Base-by-base conservation (phyloP, 2,888 invertebrate species). In the Temnothorax unifasciatus region DNA sequence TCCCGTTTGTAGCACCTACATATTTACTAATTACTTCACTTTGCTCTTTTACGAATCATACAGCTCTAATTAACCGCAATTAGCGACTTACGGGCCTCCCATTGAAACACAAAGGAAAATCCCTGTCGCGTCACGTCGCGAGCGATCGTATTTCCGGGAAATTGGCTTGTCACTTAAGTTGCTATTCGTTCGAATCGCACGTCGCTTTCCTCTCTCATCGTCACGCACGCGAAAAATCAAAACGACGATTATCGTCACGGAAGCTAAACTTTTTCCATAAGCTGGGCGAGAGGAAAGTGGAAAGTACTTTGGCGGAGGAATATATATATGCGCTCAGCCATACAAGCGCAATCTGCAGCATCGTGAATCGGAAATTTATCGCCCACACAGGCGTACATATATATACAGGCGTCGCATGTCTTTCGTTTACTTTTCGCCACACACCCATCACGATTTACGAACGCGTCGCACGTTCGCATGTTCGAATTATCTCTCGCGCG, bases 331-430 rank as follows among this genome's bases (percentile, higher is more conserved):
- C 44, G 41, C 74, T 52, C 38, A 25, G 21, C n/a, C 25, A 4
- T 77, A 54, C 66, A 54, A 66, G 66, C 68, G 64, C 54, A 57
- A 29, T 77, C 68, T 44, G 57, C 77, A 41, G 68, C n/a, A 66
- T 77, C 76, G 68, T 77, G 54, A 77, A 77, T 77, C 77, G 68
- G 57, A 77, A 77, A 77, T 77, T 77, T 68, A 77, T 68, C 68
- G 68, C 3, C 38, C 38, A 47, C 21, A 21, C 50, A 38, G 15
- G 13, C 18, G 44, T 15, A 74, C 5, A 25, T 29, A 29, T 29
- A 29, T 34, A 11, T 13, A 34, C 34, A 34, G 34, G 29, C 29
- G 6, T 21, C 47, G 38, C 47, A n/a, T 61, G 59, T 69, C 47
- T 61, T 59, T 69, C 71, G 21, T 69, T 79, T 69, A 34, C 79